These are phyloP conservation scores for Rostratula benghalensis DNA, from an alignment of 2,113 vertebrate species.

Conservation along the genomic window DNA sequence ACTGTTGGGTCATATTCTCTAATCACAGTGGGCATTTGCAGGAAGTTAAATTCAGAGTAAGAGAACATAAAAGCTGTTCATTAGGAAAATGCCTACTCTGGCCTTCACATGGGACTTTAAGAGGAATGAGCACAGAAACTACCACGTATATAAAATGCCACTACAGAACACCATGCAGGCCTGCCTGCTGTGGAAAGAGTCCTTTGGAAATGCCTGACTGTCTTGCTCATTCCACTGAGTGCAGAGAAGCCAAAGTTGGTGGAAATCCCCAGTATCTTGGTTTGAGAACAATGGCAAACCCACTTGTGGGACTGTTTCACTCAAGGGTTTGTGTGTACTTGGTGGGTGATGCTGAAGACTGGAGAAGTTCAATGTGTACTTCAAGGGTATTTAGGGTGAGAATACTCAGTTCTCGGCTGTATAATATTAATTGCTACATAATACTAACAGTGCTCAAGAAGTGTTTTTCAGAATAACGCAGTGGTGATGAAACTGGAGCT, in stretches of 20 bases:
- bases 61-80: neutral
- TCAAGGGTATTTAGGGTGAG: too few species aligned
- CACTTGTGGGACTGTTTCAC: neutral
- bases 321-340: too few species aligned
- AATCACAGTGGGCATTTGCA: neutral
- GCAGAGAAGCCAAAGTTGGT: neutral
- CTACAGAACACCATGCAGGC: neutral
- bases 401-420: too few species aligned
- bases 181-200: fast-evolving
- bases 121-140: neutral
- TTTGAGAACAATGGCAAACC: neutral
- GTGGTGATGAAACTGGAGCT: too few species aligned
- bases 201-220: neutral
- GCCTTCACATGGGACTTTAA: neutral
- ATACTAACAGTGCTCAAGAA: too few species aligned
- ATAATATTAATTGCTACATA: too few species aligned
- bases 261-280: neutral
- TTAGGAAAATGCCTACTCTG: neutral
- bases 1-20: neutral
- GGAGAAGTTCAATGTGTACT: too few species aligned
- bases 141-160: neutral
- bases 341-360: too few species aligned
- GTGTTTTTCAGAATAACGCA: too few species aligned
- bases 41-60: neutral
- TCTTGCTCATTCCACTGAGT: neutral